Conservation (phyloP, 1,140 invertebrate genomes). For the Ditylenchus dipsaci region DNA sequence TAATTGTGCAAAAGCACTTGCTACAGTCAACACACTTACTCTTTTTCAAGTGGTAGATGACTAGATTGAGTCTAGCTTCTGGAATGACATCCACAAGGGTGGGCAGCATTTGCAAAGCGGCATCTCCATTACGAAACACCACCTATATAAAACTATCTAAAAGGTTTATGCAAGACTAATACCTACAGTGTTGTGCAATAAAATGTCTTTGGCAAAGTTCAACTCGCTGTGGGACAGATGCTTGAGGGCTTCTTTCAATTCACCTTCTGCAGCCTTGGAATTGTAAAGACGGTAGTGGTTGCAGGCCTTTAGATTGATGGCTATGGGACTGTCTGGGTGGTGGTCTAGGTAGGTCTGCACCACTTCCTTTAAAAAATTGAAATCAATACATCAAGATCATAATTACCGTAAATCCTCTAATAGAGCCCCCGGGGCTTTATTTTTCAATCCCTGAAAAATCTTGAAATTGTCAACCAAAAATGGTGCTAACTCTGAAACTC, state of each 20-base stretch:
- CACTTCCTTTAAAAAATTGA: constrained; percentile 78
- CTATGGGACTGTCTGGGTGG: constrained; percentile 85
- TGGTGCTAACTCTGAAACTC: too few species aligned
- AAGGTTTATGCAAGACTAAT: constrained; percentile 2
- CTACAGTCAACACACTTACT: constrained; percentile 58
- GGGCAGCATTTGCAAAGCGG: constrained; percentile 82
- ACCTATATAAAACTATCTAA: constrained; percentile 57
- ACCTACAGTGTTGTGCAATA: constrained; percentile 84
- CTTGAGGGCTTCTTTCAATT: constrained; percentile 46
- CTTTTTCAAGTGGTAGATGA: constrained; percentile 87
- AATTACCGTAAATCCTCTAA: too few species aligned
- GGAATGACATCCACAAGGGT: constrained; percentile 87
- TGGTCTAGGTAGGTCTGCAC: constrained; percentile 85
- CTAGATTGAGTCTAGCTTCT: constrained; percentile 89
- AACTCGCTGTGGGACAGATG: constrained; percentile 33
- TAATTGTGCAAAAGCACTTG: too few species aligned
- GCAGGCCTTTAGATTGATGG: constrained; percentile 87
- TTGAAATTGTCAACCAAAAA: too few species aligned
- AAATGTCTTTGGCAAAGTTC: constrained; percentile 64
- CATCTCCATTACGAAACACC: constrained; percentile 88
- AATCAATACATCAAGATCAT: constrained; percentile 7
- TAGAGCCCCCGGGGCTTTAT: too few species aligned
- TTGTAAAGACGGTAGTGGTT: constrained; percentile 85
- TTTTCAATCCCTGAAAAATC: too few species aligned
- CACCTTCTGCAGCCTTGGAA: constrained; percentile 79